A percentile compares a stretch with the other conserved stretches of the same genome.
Evolutionary conservation across 2,113 vertebrate genomes (phyloP).

Genomic region (Semicossyphus pulcher): DNA sequence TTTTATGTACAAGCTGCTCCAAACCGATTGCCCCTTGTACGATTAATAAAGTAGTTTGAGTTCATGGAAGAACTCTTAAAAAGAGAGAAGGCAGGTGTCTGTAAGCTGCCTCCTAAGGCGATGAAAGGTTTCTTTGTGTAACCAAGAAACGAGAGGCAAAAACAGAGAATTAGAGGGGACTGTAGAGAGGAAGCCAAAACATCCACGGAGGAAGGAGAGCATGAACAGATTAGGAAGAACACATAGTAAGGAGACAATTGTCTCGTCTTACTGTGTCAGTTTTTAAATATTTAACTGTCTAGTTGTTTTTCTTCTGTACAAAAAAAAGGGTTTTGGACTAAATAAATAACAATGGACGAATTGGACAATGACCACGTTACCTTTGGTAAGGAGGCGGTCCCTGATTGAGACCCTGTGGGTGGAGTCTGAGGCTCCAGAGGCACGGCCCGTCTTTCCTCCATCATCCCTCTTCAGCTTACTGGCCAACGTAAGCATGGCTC

Average conservation of each 20-base stretch:
- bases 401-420: constrained; percentile 93
- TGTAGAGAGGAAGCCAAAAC: not conserved
- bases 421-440: constrained; percentile 86
- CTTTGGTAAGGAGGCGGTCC: constrained; percentile 97
- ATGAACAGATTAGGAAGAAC: not conserved
- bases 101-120: not conserved
- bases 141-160: not conserved
- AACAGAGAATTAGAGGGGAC: not conserved
- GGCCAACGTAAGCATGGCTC: constrained; percentile 95
- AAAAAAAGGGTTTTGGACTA: accelerated
- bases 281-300: not conserved
- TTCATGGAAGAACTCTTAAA: no score
- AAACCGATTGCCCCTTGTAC: no score
- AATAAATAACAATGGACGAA: not conserved
- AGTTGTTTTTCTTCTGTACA: not conserved
- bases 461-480: constrained; percentile 97
- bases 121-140: constrained; percentile 3
- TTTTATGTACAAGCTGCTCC: no score
- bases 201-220: not conserved
- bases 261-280: no score
- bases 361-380: constrained; percentile 68
- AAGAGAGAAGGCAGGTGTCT: not conserved
- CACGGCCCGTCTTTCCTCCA: constrained; percentile 87
- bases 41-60: no score
- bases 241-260: no score